Evolutionary conservation across 2,888 invertebrate genomes (phyloP).

Genomic region (Sphaeridia pumilis): DNA sequence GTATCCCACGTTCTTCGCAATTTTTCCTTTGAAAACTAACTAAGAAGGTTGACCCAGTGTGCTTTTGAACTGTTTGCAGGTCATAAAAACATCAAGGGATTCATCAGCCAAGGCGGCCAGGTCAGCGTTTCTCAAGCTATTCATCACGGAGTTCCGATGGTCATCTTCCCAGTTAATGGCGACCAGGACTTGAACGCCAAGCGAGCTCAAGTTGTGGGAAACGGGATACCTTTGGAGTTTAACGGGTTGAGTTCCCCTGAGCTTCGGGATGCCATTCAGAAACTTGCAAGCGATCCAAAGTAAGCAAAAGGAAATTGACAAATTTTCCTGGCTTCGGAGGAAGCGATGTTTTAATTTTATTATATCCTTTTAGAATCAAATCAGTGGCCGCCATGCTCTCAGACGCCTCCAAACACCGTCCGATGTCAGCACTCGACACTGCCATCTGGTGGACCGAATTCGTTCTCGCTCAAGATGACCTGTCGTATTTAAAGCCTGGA

Average conservation of each 20-base stretch:
- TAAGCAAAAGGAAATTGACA: neutral
- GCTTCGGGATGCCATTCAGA: slow-evolving; percentile 18
- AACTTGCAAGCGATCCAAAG: slow-evolving; percentile 19
- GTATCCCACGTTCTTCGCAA: neutral
- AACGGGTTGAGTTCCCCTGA: slow-evolving; percentile 11
- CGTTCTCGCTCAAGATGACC: slow-evolving; percentile 1
- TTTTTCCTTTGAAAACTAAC: neutral
- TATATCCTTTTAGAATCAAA: neutral
- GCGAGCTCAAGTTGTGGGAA: slow-evolving; percentile 19
- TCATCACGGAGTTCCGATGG: slow-evolving; percentile 21
- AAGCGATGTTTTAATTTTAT: neutral
- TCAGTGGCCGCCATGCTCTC: neutral
- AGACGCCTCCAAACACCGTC: neutral
- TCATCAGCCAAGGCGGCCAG: slow-evolving; percentile 28
- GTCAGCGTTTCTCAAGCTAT: slow-evolving; percentile 23
- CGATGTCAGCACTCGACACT: slow-evolving; percentile 1
- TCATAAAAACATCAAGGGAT: slow-evolving; percentile 22
- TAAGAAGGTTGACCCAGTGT: neutral
- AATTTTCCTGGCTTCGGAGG: too few relatives aligned
- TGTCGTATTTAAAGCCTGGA: neutral
- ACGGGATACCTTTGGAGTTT: slow-evolving; percentile 25
- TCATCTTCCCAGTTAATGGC: slow-evolving; percentile 24
- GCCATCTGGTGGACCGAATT: slow-evolving; percentile 8
- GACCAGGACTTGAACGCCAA: slow-evolving; percentile 28
- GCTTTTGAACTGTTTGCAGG: slow-evolving; percentile 6